These are phyloP conservation scores for Pseudococcus viburni DNA, from an alignment of 2,888 invertebrate species.

Conservation along the genomic window DNA sequence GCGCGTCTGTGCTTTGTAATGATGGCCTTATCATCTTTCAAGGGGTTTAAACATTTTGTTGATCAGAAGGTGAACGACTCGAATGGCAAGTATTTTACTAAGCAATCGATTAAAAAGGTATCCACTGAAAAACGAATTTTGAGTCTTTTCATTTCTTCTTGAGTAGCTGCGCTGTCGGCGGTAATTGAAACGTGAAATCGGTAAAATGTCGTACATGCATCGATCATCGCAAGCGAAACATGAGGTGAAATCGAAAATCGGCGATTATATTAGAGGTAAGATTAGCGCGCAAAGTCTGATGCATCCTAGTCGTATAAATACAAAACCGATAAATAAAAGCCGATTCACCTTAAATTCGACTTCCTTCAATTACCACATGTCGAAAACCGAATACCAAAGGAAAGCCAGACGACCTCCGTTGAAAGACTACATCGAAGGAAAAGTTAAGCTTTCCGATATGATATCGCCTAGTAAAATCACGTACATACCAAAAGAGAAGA, in stretches of 20 bases:
- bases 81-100: not conserved
- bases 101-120: not conserved
- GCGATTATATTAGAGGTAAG: slow-evolving; percentile 64
- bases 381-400: slow-evolving; percentile 59
- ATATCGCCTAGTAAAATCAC: slow-evolving; percentile 64
- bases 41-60: not conserved
- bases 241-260: slow-evolving; percentile 64
- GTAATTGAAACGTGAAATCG: slow-evolving; percentile 32
- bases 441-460: slow-evolving; percentile 62
- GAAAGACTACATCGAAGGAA: slow-evolving; percentile 64
- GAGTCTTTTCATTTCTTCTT: not conserved
- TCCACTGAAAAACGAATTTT: not conserved
- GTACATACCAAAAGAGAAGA: slow-evolving; percentile 60
- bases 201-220: slow-evolving; percentile 54
- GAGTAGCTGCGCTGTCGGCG: slow-evolving; percentile 28
- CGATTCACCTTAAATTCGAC: slow-evolving; percentile 43
- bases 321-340: slow-evolving; percentile 62
- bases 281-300: slow-evolving; percentile 62
- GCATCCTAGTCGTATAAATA: slow-evolving; percentile 63
- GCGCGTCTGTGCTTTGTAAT: not conserved
- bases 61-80: not conserved
- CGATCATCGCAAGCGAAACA: slow-evolving; percentile 29
- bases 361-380: slow-evolving; percentile 49
- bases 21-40: not conserved
- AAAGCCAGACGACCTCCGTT: slow-evolving; percentile 62